Evolutionary conservation across 2,113 vertebrate genomes (phyloP).

Genomic region (Chloropsis hardwickii): DNA sequence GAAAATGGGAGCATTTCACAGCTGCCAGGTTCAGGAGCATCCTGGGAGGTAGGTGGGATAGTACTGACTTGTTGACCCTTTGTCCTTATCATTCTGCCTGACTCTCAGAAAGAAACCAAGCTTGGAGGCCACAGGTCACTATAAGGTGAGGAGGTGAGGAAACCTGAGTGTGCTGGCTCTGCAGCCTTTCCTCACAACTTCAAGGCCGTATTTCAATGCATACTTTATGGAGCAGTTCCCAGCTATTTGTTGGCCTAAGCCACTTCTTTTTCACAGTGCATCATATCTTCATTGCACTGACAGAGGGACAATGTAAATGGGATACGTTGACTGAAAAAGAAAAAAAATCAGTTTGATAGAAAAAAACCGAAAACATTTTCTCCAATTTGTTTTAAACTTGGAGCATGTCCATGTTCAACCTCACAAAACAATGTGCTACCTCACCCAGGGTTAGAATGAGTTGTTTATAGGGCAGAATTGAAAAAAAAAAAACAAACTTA

Average conservation of each 20-base stretch:
- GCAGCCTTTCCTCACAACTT: background rate
- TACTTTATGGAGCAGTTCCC: background rate
- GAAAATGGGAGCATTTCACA: background rate
- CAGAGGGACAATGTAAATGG: rapidly evolving
- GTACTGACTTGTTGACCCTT: background rate
- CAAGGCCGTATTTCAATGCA: background rate
- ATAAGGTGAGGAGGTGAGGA: background rate
- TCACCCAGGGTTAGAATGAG: background rate
- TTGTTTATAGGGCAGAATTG: background rate
- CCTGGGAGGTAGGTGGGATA: background rate
- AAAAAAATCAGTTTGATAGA: background rate
- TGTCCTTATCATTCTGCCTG: background rate
- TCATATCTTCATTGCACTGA: background rate
- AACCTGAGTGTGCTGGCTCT: background rate
- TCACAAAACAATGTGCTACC: background rate
- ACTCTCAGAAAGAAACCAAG: background rate
- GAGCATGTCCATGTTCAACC: background rate
- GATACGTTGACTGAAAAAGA: background rate
- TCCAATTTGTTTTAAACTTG: background rate
- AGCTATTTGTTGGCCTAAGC: background rate
- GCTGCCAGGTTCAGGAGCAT: background rate
- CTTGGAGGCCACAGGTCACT: background rate
- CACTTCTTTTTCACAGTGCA: background rate
- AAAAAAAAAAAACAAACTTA: background rate
- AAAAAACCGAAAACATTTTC: rapidly evolving